phyloP scores from a whole-genome alignment of 2,797 vertebrate genomes.

The Aldrovandia affinis region DNA sequence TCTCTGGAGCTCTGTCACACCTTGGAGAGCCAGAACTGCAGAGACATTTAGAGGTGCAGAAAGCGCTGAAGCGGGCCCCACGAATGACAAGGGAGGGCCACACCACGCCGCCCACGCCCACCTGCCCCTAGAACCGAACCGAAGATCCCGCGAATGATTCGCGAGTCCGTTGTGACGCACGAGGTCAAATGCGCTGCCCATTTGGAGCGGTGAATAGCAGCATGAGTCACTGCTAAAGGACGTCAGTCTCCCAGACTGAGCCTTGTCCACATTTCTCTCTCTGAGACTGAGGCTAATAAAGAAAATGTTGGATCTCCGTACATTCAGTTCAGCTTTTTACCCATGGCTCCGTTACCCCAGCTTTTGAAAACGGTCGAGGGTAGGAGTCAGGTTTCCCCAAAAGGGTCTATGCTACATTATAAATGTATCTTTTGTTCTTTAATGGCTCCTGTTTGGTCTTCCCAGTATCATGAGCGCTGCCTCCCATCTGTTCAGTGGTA shows the following conservation, averaged over 20 bases:
- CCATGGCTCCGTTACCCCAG: background rate
- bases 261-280: background rate
- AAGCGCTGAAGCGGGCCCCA: background rate
- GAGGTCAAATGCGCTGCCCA: background rate
- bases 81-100: background rate
- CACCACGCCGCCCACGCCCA: background rate
- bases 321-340: background rate
- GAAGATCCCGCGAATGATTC: too few relatives aligned
- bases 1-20: background rate
- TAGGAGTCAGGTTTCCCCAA: background rate
- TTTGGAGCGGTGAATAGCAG: background rate
- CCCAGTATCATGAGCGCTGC: too few relatives aligned
- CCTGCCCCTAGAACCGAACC: too few relatives aligned
- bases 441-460: background rate
- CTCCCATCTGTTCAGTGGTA: too few relatives aligned
- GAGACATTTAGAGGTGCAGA: background rate
- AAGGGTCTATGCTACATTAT: background rate
- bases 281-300: background rate
- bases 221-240: slow-evolving; percentile 18
- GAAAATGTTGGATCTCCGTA: background rate
- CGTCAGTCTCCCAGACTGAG: background rate
- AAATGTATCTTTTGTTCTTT: background rate
- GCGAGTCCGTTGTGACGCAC: background rate
- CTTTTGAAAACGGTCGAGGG: background rate
- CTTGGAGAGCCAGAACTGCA: background rate